phyloP scores from a whole-genome alignment of 1,140 invertebrate genomes.

The Charaxes varanes region DNA sequence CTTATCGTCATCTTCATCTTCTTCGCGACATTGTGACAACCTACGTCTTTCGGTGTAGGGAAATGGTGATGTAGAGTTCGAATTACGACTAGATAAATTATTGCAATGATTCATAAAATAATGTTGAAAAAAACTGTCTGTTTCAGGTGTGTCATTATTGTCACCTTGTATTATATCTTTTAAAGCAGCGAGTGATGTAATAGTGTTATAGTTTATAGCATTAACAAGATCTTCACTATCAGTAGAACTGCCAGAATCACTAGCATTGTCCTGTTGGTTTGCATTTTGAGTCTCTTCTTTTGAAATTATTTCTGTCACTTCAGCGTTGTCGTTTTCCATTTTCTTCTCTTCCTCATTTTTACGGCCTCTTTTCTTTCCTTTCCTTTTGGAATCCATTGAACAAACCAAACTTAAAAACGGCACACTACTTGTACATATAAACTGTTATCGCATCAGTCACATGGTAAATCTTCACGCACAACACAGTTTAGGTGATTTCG shows the following conservation, averaged over 20 bases:
- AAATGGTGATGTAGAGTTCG: conserved; percentile 72
- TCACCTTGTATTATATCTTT: conserved; percentile 80
- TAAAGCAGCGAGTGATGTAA: conserved; percentile 78
- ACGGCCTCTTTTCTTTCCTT: conserved; percentile 33
- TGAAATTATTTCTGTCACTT: conserved; percentile 23
- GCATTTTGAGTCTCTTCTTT: conserved; percentile 33
- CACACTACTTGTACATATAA: conserved; percentile 24
- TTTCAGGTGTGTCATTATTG: conserved; percentile 76
- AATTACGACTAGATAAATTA: conserved; percentile 76
- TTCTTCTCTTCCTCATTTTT: conserved; percentile 65
- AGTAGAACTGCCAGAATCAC: conserved; percentile 73
- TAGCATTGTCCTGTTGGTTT: conserved; percentile 30
- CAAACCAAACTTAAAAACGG: conserved; percentile 19
- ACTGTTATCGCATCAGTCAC: conserved; percentile 48
- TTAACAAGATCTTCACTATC: conserved; percentile 78
- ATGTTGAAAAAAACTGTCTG: conserved; percentile 81
- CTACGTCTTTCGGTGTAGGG: conserved; percentile 79
- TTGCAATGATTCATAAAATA: conserved; percentile 84
- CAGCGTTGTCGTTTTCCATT: conserved; percentile 30
- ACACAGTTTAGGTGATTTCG: conserved; percentile 47
- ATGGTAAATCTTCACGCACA: conserved; percentile 38
- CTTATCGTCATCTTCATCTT: conserved; percentile 84
- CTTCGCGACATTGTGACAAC: conserved; percentile 86
- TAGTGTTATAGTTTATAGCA: conserved; percentile 81
- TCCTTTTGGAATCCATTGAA: conserved; percentile 56